Evolutionary conservation across 1,140 invertebrate species (phyloP).

Genomic region (Heterodera schachtii): DNA sequence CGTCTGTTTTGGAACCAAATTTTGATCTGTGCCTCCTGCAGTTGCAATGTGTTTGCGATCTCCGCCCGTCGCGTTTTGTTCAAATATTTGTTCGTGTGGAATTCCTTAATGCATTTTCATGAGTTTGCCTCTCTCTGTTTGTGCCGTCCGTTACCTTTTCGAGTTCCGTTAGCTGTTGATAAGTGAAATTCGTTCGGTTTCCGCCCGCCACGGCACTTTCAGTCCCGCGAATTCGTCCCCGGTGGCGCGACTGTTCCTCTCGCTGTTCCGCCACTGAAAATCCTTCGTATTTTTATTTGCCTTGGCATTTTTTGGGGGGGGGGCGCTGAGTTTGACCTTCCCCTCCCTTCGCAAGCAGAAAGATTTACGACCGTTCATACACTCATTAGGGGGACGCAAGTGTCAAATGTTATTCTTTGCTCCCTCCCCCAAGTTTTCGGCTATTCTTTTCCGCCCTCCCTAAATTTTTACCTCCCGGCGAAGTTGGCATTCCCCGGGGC

Average conservation of each 20-base stretch:
- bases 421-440: slow-evolving; percentile 33
- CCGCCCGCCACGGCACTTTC: neutral
- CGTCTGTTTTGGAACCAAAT: slow-evolving; percentile 79
- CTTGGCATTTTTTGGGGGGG: neutral
- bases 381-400: neutral
- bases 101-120: slow-evolving; percentile 81
- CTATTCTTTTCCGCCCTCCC: neutral
- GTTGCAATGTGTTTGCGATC: slow-evolving; percentile 89
- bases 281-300: neutral
- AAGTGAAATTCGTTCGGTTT: slow-evolving; percentile 56
- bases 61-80: slow-evolving; percentile 92
- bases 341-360: neutral
- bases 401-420: slow-evolving; percentile 18
- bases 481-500: slow-evolving; percentile 17
- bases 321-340: slow-evolving; percentile 1
- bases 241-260: slow-evolving; percentile 18
- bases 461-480: slow-evolving; percentile 6
- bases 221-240: slow-evolving; percentile 41
- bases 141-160: slow-evolving; percentile 76
- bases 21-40: slow-evolving; percentile 88
- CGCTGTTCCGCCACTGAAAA: slow-evolving; percentile 10
- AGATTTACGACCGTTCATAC: slow-evolving; percentile 23
- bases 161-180: slow-evolving; percentile 86
- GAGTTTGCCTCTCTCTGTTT: neutral
- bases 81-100: slow-evolving; percentile 98